Base-by-base conservation (phyloP, 2,888 invertebrate genomes). In the Melipona bicolor region DNA sequence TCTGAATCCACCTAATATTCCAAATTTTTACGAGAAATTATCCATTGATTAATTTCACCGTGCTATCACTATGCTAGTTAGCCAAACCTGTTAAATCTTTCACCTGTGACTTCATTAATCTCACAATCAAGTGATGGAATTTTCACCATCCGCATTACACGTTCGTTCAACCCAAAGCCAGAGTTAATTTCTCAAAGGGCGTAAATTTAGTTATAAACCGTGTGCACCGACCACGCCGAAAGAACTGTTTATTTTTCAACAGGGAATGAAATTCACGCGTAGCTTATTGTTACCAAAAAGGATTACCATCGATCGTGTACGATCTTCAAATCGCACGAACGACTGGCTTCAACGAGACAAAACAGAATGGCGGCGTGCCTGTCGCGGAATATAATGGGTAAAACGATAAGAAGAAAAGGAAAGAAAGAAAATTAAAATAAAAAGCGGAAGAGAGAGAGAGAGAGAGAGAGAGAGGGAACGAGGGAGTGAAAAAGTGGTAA, bases 341-440 rank as follows among this genome's bases (percentile, higher is more conserved):
- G 78, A 87, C 73, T 65, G 24, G 56, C 43, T 71, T 32, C 52
- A 73, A 5, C 62, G 77, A 71, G 82, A 79, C 56, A 52, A 65
- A 85, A 80, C 73, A 65, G 52, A 70, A 78, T 76, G 67, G 61
- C 67, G 59, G 75, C 56, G 64, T 65, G 49, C 64, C 77, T 77
- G 74, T 79, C 74, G 70, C 73, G 36, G 71, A 43, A 59, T 27
- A 59, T 70, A 52, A 49, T 27, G 21, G 27, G 5, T n/a, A 17
- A 21, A 62, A 49, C 56, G 24, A 76, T 24, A 19, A 74, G 27
- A 43, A 15, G 32, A 11, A 21, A 49, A 32, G 24, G 13, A 43
- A 21, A 59, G 24, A 59, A 11, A 43, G 43, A 43, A 43, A 43
- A 43, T 43, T 9, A 9, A 43, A 43, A 43, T 9, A 43, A 43